Base-by-base conservation (phyloP, 2,888 invertebrate species). In the Nymphalis urticae region DNA sequence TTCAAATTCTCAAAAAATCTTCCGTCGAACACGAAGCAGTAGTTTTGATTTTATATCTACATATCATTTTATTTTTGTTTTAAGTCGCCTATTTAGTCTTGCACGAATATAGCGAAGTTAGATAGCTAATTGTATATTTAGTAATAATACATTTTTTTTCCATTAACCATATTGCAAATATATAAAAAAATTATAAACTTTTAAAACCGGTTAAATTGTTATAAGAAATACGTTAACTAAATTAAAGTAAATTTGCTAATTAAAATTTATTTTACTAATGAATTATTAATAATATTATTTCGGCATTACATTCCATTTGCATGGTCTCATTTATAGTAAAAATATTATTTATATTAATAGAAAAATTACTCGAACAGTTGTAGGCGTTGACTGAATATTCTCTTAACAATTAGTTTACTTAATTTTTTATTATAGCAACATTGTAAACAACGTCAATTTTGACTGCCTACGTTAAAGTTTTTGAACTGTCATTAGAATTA, bases 401-500 rank as follows among this genome's bases (percentile, higher is more conserved):
- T 19, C 42, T 58, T 58, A 19, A 27, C 58, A 36, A 54, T 21
- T 8, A 8, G 21, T 54, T 24, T 58, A 42, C 19, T 17, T 16
- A 19, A 6, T 54, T 54, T 24, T 56, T 56, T 56, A 27, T 42
- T 42, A 42, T 27, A 54, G 17, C 36, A 19, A 36, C 27, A 19
- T 36, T 6, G 24, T 47, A 21, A 67, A 67, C 66, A 54, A 50
- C 61, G 66, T 62, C 62, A 67, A 67, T 67, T 67, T 56, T 62
- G 56, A 67, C 66, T 67, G 62, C 66, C 66, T 62, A 48, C 54
- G 42, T 24, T 24, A 56, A 58, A 66, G 27, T 24, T 53, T 61
- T 51, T 56, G 27, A 56, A 56, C 17, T 32, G 27, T 7, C 17
- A 54, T 8, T 32, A 56, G 32, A 24, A 32, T 56, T 17, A 32